phyloP scores from a whole-genome alignment of 2,113 vertebrate genomes.

The Dendropsophus ebraccatus region DNA sequence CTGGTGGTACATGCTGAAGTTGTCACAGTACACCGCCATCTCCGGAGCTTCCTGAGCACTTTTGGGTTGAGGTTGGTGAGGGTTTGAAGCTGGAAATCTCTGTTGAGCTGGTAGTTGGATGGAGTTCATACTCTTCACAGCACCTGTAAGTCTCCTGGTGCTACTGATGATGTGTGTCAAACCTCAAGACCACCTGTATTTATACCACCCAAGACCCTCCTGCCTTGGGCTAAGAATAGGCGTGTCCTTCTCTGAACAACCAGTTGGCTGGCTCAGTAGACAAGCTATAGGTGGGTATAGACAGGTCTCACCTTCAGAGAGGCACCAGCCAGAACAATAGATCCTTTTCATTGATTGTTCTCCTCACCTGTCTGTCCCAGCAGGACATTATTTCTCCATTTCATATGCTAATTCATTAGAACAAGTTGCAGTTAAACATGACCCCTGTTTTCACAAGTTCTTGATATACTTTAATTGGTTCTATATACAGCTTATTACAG shows the following conservation, averaged over 20 bases:
- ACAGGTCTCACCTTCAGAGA: conserved; percentile 6
- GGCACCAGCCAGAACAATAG: conserved; percentile 45
- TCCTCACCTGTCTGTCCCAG: conserved; percentile 28
- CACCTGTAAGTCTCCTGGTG: conserved; percentile 33
- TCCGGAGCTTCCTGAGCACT: conserved; percentile 78
- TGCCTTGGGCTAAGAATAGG: conserved; percentile 36
- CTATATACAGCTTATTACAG: neutral
- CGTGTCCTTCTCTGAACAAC: neutral
- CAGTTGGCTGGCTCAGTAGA: conserved; percentile 2
- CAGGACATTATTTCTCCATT: conserved; percentile 17
- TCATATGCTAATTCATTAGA: neutral
- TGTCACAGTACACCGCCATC: conserved; percentile 91
- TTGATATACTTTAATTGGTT: neutral
- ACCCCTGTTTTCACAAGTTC: neutral
- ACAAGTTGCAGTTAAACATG: conserved; percentile 4
- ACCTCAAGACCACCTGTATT: neutral
- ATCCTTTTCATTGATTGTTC: conserved; percentile 35
- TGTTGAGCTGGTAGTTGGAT: conserved; percentile 77
- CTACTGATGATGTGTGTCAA: conserved; percentile 60
- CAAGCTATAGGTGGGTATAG: conserved; percentile 10
- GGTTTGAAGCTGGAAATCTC: conserved; percentile 71
- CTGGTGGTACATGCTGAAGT: conserved; percentile 80
- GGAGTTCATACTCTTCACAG: conserved; percentile 78
- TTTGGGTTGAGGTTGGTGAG: conserved; percentile 73
- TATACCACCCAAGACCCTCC: conserved; percentile 60